Conservation (phyloP, 2,888 invertebrate species). For the Eulithis testata region DNA sequence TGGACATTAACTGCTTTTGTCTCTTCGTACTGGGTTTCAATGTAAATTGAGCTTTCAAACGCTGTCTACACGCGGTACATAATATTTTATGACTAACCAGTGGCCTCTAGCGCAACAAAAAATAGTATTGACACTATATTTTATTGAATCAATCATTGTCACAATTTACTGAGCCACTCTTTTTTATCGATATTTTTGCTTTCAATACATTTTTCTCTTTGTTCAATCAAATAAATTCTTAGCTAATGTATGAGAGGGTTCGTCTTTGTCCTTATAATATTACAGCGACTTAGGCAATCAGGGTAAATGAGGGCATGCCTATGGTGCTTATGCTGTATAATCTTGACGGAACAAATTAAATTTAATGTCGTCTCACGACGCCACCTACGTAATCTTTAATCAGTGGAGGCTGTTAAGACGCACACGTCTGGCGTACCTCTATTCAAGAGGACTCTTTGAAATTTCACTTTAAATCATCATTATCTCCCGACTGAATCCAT, state of each 20-base stretch:
- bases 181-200: conserved; percentile 4
- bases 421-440: conserved; percentile 56
- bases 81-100: not conserved
- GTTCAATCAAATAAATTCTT: conserved; percentile 6
- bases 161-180: conserved; percentile 4
- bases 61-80: not conserved
- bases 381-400: conserved; percentile 65
- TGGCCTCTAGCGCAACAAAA: not conserved
- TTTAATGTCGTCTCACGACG: conserved; percentile 54
- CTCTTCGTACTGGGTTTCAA: conserved; percentile 1
- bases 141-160: conserved; percentile 21
- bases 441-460: conserved; percentile 72
- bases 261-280: conserved; percentile 8
- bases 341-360: conserved; percentile 62
- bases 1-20: not conserved
- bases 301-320: conserved; percentile 50
- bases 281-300: conserved; percentile 36
- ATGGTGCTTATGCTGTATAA: conserved; percentile 52
- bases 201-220: not conserved
- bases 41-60: not conserved
- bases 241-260: not conserved
- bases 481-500: too few relatives aligned
- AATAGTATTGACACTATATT: conserved; percentile 18
- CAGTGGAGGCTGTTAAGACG: conserved; percentile 57
- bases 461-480: conserved; percentile 65